Evolutionary conservation across 2,113 vertebrate genomes (phyloP).

Genomic region (Bos javanicus): DNA sequence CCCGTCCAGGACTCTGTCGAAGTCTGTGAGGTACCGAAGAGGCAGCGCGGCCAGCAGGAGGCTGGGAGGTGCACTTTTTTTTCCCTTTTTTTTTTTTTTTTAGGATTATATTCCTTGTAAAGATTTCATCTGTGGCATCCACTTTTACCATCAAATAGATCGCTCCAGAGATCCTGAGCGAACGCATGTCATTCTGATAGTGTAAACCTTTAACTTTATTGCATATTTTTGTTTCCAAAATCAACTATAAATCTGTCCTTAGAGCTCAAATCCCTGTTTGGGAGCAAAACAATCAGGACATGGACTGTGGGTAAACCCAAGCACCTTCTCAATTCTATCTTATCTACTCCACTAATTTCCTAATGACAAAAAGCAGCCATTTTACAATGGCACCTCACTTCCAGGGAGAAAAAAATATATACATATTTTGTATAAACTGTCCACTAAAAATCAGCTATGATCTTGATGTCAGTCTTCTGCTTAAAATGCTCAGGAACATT

Average conservation of each 20-base stretch:
- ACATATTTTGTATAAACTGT: slow-evolving; percentile 57
- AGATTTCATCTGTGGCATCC: slow-evolving; percentile 81
- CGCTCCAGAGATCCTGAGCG: slow-evolving; percentile 64
- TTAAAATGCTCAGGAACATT: slow-evolving; percentile 74
- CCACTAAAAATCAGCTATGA: slow-evolving; percentile 65
- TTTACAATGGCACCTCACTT: slow-evolving; percentile 59
- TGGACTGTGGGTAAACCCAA: slow-evolving; percentile 49
- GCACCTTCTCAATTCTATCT: not conserved
- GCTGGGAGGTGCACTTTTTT: slow-evolving; percentile 75
- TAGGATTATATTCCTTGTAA: slow-evolving; percentile 81
- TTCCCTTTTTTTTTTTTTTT: slow-evolving; percentile 41
- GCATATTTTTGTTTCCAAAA: slow-evolving; percentile 65
- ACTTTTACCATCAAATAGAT: slow-evolving; percentile 76
- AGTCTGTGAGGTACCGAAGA: slow-evolving; percentile 87
- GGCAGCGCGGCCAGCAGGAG: slow-evolving; percentile 85
- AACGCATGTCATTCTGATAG: slow-evolving; percentile 62
- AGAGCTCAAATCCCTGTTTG: slow-evolving; percentile 41
- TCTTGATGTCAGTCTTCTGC: slow-evolving; percentile 75
- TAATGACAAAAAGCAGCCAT: slow-evolving; percentile 69
- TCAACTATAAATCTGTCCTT: slow-evolving; percentile 67
- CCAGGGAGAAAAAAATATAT: not conserved
- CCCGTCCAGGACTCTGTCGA: slow-evolving; percentile 92
- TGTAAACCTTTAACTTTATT: slow-evolving; percentile 79
- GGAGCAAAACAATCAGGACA: slow-evolving; percentile 48
- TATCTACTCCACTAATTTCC: not conserved